These are phyloP conservation scores for Tachina lurida DNA, from an alignment of 2,888 invertebrate genomes.

Conservation along the genomic window DNA sequence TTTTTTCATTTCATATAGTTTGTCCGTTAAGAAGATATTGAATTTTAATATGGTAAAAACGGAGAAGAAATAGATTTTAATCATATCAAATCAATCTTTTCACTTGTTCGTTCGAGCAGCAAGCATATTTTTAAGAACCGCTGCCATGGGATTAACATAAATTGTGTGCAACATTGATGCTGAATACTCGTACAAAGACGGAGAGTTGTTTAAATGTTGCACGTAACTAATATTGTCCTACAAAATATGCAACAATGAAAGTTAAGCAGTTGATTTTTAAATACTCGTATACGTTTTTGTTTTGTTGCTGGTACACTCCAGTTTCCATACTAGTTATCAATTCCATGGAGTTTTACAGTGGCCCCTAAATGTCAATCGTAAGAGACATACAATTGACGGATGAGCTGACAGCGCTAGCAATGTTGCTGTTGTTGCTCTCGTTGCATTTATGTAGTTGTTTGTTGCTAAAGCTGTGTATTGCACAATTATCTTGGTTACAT, in stretches of 20 bases:
- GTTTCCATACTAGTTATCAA: slow-evolving; percentile 52
- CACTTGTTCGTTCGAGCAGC: slow-evolving; percentile 1
- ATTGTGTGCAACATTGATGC: slow-evolving; percentile 55
- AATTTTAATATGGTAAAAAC: slow-evolving; percentile 27
- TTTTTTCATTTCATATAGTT: slow-evolving; percentile 15
- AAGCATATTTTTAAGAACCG: slow-evolving; percentile 21
- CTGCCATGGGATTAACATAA: slow-evolving; percentile 64
- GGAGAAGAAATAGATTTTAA: slow-evolving; percentile 59
- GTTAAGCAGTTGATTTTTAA: slow-evolving; percentile 59
- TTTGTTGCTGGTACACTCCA: slow-evolving; percentile 12
- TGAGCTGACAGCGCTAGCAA: slow-evolving; percentile 82
- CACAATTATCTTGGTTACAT: slow-evolving; percentile 59
- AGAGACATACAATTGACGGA: slow-evolving; percentile 82
- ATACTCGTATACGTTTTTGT: slow-evolving; percentile 17
- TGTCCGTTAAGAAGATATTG: slow-evolving; percentile 49
- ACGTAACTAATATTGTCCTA: slow-evolving; percentile 13
- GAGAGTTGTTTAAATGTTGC: slow-evolving; percentile 33
- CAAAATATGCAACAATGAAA: slow-evolving; percentile 53
- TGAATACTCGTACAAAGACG: slow-evolving; percentile 41
- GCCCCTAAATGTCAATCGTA: slow-evolving; percentile 80
- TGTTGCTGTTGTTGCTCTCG: slow-evolving; percentile 75
- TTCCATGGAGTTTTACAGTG: slow-evolving; percentile 73
- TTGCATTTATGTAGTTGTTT: slow-evolving; percentile 6
- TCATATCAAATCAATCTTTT: slow-evolving; percentile 71
- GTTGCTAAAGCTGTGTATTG: slow-evolving; percentile 37